Percentiles rank a stretch among this genome's conserved stretches.
These are phyloP conservation scores for Phycodurus eques DNA, from an alignment of 2,113 vertebrate species.

Conservation along the genomic window DNA sequence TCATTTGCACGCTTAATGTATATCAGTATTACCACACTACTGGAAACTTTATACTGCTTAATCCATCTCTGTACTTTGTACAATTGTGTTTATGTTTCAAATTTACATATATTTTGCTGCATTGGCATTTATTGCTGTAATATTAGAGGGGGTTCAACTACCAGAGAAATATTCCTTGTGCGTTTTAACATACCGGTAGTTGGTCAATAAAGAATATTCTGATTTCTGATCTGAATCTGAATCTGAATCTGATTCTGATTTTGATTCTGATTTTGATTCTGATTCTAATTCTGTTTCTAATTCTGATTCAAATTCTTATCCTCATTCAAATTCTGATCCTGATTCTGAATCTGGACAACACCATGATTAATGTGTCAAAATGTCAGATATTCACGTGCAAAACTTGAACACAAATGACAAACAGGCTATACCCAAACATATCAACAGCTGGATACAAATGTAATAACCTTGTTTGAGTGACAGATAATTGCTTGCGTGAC, in stretches of 20 bases:
- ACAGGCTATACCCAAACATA: not conserved
- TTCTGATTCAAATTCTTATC: not conserved
- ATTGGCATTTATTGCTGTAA: too few species aligned
- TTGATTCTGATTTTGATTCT: not conserved
- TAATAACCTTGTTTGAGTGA: not conserved
- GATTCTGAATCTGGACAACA: not conserved
- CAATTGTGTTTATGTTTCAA: not conserved
- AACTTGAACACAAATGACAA: not conserved
- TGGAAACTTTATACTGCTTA: not conserved
- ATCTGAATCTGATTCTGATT: not conserved
- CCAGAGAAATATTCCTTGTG: too few species aligned
- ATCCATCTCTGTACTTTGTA: not conserved
- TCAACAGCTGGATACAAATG: conserved; percentile 4
- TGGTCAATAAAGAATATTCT: not conserved
- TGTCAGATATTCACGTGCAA: not conserved
- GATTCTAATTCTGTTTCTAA: not conserved
- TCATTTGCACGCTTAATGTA: not conserved
- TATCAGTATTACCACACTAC: not conserved
- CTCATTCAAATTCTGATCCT: not conserved
- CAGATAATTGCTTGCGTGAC: conserved; percentile 3
- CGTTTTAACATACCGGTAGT: too few species aligned
- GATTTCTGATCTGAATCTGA: not conserved
- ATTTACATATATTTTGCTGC: not conserved
- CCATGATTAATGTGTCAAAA: not conserved
- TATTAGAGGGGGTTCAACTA: too few species aligned